A percentile compares a stretch with the other conserved stretches of the same genome.
phyloP scores from a whole-genome alignment of 2,797 vertebrate genomes.

The Cossypha polioptera region DNA sequence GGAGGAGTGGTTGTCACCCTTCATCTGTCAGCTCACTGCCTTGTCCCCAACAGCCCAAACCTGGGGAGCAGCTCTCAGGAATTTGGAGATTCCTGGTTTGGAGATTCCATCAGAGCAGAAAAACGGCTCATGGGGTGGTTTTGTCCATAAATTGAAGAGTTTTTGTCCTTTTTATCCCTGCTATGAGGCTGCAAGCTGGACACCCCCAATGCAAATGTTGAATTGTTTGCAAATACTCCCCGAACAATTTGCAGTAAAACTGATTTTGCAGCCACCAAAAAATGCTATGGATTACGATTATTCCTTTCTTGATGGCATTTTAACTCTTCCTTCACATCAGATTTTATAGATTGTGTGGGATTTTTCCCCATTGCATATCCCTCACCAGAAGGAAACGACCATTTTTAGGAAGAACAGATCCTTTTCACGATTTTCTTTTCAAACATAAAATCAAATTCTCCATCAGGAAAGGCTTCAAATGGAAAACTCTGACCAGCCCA shows the following conservation, averaged over 20 bases:
- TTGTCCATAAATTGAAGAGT: accelerated
- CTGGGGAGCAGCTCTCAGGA: neutral
- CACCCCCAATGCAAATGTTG: accelerated
- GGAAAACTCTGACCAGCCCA: neutral
- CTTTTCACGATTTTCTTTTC: accelerated
- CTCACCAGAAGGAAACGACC: neutral
- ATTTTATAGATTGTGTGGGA: neutral
- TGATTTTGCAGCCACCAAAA: neutral
- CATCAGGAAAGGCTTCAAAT: neutral
- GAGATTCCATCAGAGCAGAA: neutral
- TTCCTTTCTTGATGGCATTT: neutral
- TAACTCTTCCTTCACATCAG: neutral
- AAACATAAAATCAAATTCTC: neutral
- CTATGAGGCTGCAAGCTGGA: accelerated
- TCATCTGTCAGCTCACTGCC: neutral
- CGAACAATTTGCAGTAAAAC: neutral
- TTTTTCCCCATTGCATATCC: accelerated
- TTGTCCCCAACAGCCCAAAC: neutral
- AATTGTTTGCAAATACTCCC: neutral
- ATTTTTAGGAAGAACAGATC: neutral
- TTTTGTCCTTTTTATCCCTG: neutral
- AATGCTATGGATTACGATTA: neutral
- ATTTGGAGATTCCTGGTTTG: neutral
- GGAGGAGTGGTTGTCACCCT: neutral
- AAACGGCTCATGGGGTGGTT: accelerated